Evolutionary conservation across 1,140 invertebrate genomes (phyloP).

Genomic region (Delia radicum): DNA sequence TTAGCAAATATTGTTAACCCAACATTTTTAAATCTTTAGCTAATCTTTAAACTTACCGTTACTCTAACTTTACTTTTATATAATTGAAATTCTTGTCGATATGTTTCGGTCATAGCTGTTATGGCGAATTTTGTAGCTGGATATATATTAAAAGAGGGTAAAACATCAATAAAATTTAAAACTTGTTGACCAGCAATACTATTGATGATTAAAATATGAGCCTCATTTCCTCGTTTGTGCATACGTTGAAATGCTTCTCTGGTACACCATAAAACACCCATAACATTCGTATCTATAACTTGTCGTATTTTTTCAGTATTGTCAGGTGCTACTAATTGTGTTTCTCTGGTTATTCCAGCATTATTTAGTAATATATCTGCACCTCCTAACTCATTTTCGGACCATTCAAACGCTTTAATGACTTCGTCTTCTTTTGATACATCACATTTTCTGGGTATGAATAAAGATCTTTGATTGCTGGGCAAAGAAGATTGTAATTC

Average conservation of each 20-base stretch:
- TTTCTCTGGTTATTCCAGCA: conserved; percentile 65
- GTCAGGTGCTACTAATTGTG: conserved; percentile 57
- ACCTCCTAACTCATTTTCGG: conserved; percentile 64
- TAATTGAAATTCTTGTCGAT: conserved; percentile 62
- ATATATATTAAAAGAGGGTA: conserved; percentile 60
- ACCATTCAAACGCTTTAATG: conserved; percentile 65
- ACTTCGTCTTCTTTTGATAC: conserved; percentile 69
- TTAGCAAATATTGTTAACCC: too few species aligned
- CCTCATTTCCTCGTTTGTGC: conserved; percentile 63
- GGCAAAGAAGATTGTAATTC: conserved; percentile 51
- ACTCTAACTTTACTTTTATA: conserved; percentile 62
- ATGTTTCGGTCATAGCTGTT: conserved; percentile 63
- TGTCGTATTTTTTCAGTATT: conserved; percentile 51
- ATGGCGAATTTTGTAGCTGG: conserved; percentile 65
- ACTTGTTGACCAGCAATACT: conserved; percentile 53
- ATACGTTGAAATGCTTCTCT: conserved; percentile 68
- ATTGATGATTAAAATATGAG: conserved; percentile 62
- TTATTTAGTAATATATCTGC: conserved; percentile 75
- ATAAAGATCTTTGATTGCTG: conserved; percentile 45
- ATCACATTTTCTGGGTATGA: conserved; percentile 63
- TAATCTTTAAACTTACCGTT: conserved; percentile 57
- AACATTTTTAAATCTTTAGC: too few species aligned
- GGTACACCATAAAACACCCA: conserved; percentile 68
- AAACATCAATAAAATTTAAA: conserved; percentile 50
- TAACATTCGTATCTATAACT: conserved; percentile 69